Base-by-base conservation (phyloP, 1,140 invertebrate genomes). In the Laupala kohalensis region DNA sequence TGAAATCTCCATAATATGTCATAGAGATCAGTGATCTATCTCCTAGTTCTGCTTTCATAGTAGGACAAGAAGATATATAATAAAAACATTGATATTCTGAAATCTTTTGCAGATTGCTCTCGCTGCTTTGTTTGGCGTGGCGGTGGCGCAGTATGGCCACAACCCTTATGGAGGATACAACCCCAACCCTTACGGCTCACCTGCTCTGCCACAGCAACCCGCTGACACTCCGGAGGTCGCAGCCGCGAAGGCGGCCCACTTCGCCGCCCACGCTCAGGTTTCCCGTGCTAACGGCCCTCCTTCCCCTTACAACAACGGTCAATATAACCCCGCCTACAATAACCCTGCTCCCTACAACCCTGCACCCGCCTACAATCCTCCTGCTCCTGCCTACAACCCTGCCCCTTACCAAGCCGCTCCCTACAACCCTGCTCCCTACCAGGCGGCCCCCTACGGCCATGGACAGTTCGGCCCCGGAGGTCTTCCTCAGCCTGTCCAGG, bases 161-260 rank as follows among this genome's bases (percentile, higher is more conserved):
- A 13, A 53, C 37, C 37, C 37, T 0, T 53, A 53, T 19, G 37
- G n/a, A n/a, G n/a, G 37, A 0, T 9, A 19, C 37, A 13, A 53
- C 37, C 9, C 1, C 1, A 19, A 19, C 37, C 37, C 30, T 15
- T 6, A 15, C 30, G 30, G 30, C 1, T 9, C 37, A 19, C 37
- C 37, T 19, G 37, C 1, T 6, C 30, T n/a, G n/a, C n/a, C n/a
- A n/a, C 63, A 67, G n/a, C 23, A 28, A 5, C 63, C 79, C 0
- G 75, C 76, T 0, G 86, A 87, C 74, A 86, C 86, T 3, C 84
- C 85, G 37, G 86, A 86, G 78, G 86, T 87, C 5, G 83, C 84
- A 64, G 82, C 82, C 64, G 86, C 86, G 62, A 86, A 86, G 77
- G 84, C 84, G 24, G 82, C 79, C 4, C 85, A 86, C 74, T 85